Percentiles rank a stretch among this genome's conserved stretches.
Conservation (phyloP, 2,797 vertebrate genomes). For the Urosaurus nigricauda region DNA sequence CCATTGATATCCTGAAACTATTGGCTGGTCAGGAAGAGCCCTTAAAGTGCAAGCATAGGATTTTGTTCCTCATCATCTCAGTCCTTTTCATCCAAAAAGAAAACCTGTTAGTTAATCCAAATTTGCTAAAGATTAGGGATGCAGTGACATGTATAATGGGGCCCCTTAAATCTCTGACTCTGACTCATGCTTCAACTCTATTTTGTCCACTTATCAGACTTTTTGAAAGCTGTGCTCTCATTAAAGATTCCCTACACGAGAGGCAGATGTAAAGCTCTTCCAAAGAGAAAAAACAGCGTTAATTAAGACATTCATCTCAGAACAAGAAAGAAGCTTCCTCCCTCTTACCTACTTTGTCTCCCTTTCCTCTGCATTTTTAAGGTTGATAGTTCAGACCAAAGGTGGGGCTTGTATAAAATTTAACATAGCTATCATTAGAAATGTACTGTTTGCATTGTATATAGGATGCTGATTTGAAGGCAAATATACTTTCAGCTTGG, state of each 20-base stretch:
- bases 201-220: conserved; percentile 23
- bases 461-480: conserved; percentile 38
- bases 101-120: conserved; percentile 35
- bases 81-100: not conserved
- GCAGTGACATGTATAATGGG: not conserved
- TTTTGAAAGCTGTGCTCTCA: not conserved
- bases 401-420: conserved; percentile 27
- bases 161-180: conserved; percentile 11
- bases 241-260: not conserved
- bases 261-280: not conserved
- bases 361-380: too few species aligned
- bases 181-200: conserved; percentile 4
- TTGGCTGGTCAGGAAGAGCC: too few species aligned
- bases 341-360: not conserved
- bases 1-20: too few species aligned
- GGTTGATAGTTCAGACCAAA: conserved; percentile 28
- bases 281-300: rapidly evolving
- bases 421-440: conserved; percentile 43
- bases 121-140: conserved; percentile 24
- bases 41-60: not conserved
- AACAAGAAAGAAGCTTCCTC: not conserved
- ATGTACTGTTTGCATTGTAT: conserved; percentile 40
- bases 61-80: not conserved
- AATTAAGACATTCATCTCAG: not conserved
- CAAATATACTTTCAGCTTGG: conserved; percentile 15